These are phyloP conservation scores for Platorchestia sp. DNA, from an alignment of 1,140 invertebrate genomes.

Conservation along the genomic window DNA sequence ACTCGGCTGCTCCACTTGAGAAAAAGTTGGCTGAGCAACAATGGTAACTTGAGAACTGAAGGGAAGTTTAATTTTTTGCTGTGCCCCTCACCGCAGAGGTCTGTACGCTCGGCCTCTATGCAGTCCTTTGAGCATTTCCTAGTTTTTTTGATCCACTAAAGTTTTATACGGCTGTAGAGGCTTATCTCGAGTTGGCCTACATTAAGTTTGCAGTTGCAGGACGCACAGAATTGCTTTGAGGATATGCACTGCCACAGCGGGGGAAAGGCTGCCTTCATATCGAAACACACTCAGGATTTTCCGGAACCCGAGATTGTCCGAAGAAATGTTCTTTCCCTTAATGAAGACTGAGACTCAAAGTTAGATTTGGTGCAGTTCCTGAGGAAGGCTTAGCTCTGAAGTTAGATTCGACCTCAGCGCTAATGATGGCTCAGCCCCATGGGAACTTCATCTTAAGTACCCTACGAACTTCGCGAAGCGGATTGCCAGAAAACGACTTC, in stretches of 20 bases:
- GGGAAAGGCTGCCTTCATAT: background rate
- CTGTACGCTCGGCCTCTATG: background rate
- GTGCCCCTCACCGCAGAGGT: background rate
- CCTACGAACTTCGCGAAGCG: background rate
- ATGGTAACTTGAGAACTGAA: background rate
- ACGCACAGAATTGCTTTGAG: background rate
- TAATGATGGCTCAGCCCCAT: background rate
- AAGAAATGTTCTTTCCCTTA: conserved; percentile 2
- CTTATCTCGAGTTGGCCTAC: background rate
- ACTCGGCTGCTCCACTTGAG: background rate
- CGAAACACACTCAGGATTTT: background rate
- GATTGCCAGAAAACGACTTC: background rate
- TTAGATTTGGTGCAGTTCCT: background rate
- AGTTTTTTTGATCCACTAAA: background rate
- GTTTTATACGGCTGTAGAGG: background rate
- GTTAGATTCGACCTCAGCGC: background rate
- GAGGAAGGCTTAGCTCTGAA: background rate
- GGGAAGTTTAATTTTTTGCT: background rate
- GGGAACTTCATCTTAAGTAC: background rate
- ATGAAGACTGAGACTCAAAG: background rate
- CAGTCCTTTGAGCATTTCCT: background rate
- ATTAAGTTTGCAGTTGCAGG: background rate
- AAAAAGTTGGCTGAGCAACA: background rate
- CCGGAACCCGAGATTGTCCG: background rate
- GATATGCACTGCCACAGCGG: background rate